These are phyloP conservation scores for Brachionus asplanchnoidis DNA, from an alignment of 1,140 invertebrate genomes.

Conservation along the genomic window DNA sequence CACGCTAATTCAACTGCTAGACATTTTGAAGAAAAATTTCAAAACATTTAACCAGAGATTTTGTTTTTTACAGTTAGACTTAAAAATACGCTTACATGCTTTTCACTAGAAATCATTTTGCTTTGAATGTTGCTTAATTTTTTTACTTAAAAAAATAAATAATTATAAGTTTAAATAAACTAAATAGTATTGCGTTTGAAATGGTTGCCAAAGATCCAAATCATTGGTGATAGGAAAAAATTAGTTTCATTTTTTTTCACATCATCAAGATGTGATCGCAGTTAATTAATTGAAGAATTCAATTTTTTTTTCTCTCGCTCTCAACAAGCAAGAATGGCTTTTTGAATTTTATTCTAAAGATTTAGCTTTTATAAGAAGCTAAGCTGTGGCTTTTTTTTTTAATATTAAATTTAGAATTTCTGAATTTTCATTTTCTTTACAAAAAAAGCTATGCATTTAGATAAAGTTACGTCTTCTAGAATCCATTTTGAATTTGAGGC, in stretches of 20 bases:
- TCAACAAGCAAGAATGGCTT: neutral
- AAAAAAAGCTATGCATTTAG: conserved; percentile 17
- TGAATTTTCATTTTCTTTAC: neutral
- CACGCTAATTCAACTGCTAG: neutral
- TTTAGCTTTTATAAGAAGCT: neutral
- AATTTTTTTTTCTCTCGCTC: neutral
- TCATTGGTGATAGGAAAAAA: neutral
- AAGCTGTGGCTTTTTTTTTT: neutral
- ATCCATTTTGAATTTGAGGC: neutral
- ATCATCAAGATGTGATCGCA: neutral
- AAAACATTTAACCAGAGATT: neutral
- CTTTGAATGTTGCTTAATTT: neutral
- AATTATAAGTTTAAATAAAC: neutral
- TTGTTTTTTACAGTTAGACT: conserved; percentile 18
- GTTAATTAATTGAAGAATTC: neutral
- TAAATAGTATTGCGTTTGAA: neutral
- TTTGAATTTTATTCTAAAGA: neutral
- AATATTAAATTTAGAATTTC: neutral
- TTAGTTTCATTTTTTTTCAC: neutral
- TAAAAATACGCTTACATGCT: neutral
- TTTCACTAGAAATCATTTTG: neutral
- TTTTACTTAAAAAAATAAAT: neutral
- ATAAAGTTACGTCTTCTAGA: conserved; percentile 14
- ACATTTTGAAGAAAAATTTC: conserved; percentile 19
- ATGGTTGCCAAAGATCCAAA: neutral